phyloP scores from a whole-genome alignment of 2,888 invertebrate species.

The Pyralis farinalis region DNA sequence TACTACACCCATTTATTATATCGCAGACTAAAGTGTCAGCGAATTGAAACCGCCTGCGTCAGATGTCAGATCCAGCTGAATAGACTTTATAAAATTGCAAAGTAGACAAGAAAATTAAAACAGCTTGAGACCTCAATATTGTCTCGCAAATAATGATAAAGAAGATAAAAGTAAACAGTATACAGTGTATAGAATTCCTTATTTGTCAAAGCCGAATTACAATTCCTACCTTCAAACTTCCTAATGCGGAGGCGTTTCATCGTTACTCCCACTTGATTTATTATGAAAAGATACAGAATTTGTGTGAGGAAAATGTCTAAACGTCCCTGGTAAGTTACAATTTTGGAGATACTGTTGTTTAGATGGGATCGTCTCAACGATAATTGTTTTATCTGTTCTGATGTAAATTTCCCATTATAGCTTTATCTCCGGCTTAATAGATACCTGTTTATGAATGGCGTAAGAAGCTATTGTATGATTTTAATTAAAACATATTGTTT shows the following conservation, averaged over 20 bases:
- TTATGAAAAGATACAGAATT: background rate
- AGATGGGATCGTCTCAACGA: constrained; percentile 10
- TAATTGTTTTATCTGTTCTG: constrained; percentile 14
- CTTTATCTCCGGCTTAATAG: constrained; percentile 9
- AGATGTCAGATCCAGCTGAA: no score
- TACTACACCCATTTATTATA: no score
- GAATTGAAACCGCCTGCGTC: no score
- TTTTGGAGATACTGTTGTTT: constrained; percentile 5
- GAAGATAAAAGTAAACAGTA: background rate
- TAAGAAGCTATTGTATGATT: background rate
- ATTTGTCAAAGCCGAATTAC: background rate
- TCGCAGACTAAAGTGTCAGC: no score
- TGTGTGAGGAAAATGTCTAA: background rate
- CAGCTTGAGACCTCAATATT: background rate
- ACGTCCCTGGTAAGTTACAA: constrained; percentile 9
- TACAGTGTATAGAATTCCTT: background rate
- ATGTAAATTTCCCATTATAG: constrained; percentile 10
- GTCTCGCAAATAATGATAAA: background rate
- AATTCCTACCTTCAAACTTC: constrained; percentile 1
- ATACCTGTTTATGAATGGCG: constrained; percentile 5
- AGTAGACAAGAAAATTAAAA: background rate
- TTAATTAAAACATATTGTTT: no score
- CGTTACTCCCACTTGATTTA: background rate
- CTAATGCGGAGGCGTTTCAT: background rate
- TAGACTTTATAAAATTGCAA: background rate